Evolutionary conservation across 2,888 invertebrate genomes (phyloP), one percentile per base, ranked within the genome.

Genomic region (Sarcophaga rosellei): DNA sequence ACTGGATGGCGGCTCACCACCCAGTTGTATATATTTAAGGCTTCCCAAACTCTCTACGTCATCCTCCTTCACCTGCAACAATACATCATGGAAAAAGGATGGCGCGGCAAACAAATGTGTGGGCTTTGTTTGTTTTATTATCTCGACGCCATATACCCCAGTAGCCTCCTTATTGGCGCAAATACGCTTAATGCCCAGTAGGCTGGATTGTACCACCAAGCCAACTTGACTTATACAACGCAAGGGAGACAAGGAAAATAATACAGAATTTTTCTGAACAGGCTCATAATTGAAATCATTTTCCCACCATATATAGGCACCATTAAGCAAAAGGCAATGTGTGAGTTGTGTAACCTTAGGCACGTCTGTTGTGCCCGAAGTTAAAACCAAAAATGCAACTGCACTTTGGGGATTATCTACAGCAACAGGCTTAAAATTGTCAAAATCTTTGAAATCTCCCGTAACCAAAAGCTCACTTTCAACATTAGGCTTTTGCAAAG

Each of bases 171-270:
- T 65, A 15, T 87, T 84, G 0, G 88, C 85, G 44, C 88, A 88
- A 45, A 89, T 81, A 20, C 89, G 86, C 53, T 83, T 87, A 1
- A 87, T 74, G 21, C 88, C 88, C 45, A 87, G 79, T 61, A 88
- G 79, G 2, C 85, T 84, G 15, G 88, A 84, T 66, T 88, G 88
- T 63, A 89, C 20, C 47, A 88, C 72, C 11, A 88, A 17, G 10
- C 59, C 79, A 4, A 88, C 78, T 75, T 88, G 88, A 47, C 88
- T 88, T n/a, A 89, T 89, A 88, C 89, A 89, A 8, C 89, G 87
- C 4, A 88, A 76, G 15, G 88, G 86, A 66, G 88, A 89, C 6
- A 86, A 61, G 12, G 88, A 88, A 17, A 89, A 87, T 10, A 89
- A 76, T 65, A 70, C 61, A 10, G 81, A 86, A 12, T 69, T 68